phyloP scores from a whole-genome alignment of 92 coral and sea anemone species.

The Phenganax subtilis region DNA sequence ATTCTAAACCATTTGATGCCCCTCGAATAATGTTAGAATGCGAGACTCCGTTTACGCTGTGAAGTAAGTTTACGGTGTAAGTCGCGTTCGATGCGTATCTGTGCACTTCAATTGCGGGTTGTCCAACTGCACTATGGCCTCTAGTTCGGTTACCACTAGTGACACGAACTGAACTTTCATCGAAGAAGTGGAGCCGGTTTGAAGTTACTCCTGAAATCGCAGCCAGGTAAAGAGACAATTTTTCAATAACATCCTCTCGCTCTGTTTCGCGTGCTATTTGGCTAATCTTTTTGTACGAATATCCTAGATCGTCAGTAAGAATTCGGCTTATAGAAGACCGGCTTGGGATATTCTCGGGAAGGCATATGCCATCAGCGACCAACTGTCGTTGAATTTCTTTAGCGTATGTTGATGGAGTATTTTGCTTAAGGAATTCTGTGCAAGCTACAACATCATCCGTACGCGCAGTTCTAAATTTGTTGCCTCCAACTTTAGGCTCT shows the following conservation, averaged over 20 bases:
- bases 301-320: background rate
- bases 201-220: background rate
- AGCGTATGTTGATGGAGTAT: background rate
- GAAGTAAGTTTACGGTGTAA: slow-evolving; percentile 41
- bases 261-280: slow-evolving; percentile 6
- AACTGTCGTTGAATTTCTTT: background rate
- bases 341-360: background rate
- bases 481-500: slow-evolving; percentile 50
- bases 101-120: slow-evolving; percentile 39
- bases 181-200: slow-evolving; percentile 38
- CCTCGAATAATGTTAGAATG: slow-evolving; percentile 35
- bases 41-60: slow-evolving; percentile 36
- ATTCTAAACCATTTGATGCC: slow-evolving; percentile 40
- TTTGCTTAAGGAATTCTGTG: slow-evolving; percentile 27
- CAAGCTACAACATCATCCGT: slow-evolving; percentile 48
- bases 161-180: slow-evolving; percentile 38
- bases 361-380: background rate
- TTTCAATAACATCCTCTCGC: background rate
- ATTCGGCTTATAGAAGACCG: background rate
- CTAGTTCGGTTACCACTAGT: slow-evolving; percentile 36
- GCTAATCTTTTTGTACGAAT: background rate
- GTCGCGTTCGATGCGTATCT: slow-evolving; percentile 42
- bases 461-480: slow-evolving; percentile 44
- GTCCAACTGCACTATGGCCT: slow-evolving; percentile 27
- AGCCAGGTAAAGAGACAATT: slow-evolving; percentile 9